Evolutionary conservation across 2,797 vertebrate genomes (phyloP), one percentile per base, ranked within the genome.

Genomic region (Aratinga solstitialis): DNA sequence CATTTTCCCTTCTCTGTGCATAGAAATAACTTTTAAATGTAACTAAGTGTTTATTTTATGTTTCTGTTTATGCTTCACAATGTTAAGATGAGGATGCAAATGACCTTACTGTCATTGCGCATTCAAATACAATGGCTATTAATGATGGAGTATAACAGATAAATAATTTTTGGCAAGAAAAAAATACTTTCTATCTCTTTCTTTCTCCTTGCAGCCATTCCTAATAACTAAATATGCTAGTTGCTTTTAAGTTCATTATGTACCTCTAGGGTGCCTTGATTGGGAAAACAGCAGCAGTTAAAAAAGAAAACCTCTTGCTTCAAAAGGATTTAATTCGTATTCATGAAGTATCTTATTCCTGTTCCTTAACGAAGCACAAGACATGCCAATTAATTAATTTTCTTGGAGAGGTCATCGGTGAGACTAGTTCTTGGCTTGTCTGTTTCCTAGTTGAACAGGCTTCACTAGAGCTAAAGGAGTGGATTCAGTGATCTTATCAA

Each of bases 341-440:
- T 97, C 87, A 94, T 93, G 92, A 96, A 96, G 59, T 61, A 82
- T 87, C 69, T 87, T 83, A 93, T 92, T 97, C 93, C 67, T 38
- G 27, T 95, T 96, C 83, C 94, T 97, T 96, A 95, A 94, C 85
- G 97, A 97, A 94, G 74, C 75, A 75, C 20, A 61, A 78, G 68
- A 95, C 76, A 92, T 92, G 74, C 54, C 88, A 97, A 95, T 97
- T 97, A 98, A 95, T 97, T 97, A 96, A 92, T 97, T 95, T 95
- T 95, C 69, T 47, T 75, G 77, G 59, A 92, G 87, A 97, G 76
- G 79, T 96, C 73, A 34, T 85, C 90, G 92, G 51, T 93, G 83
- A 94, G 92, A 95, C 89, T 76, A 92, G 86, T 94, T 94, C 91
- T 94, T 6, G 11, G 47, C 47, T 54, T 5, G 54, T 85, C 73